phyloP scores from a whole-genome alignment of 2,113 vertebrate genomes.

The Tringa solitaria region DNA sequence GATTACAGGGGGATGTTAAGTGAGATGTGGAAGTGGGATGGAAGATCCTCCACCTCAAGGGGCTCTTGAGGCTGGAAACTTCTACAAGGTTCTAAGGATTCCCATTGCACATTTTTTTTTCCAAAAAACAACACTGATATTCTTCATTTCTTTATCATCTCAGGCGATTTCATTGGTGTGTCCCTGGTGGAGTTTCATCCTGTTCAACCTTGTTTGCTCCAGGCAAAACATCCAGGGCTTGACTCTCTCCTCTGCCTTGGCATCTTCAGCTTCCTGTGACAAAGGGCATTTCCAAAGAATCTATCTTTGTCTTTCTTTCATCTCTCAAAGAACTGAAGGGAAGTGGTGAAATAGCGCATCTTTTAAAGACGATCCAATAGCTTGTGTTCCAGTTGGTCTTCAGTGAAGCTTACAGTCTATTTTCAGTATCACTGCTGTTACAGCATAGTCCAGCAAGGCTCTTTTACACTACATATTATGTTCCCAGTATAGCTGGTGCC shows the following conservation, averaged over 20 bases:
- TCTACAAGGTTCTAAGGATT: not conserved
- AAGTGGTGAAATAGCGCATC: not conserved
- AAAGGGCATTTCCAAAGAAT: not conserved
- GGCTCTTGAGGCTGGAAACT: not conserved
- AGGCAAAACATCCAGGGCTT: not conserved
- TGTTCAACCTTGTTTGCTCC: not conserved
- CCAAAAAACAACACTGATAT: rapidly evolving
- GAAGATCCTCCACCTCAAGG: not conserved
- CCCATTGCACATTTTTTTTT: not conserved
- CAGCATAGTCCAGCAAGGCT: not conserved
- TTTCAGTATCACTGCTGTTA: not conserved
- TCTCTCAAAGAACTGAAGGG: not conserved
- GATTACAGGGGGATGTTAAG: not conserved
- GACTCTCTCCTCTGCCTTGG: not conserved
- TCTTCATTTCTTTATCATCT: not conserved
- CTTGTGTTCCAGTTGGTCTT: not conserved
- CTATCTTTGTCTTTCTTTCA: not conserved
- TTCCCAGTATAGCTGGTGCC: not conserved
- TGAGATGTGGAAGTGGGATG: not conserved
- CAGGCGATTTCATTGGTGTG: not conserved
- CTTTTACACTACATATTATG: rapidly evolving
- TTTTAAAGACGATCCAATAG: not conserved
- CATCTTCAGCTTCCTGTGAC: not conserved
- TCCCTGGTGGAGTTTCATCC: not conserved
- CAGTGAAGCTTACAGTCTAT: not conserved